phyloP scores from a whole-genome alignment of 2,113 vertebrate genomes.

The Mobula hypostoma region DNA sequence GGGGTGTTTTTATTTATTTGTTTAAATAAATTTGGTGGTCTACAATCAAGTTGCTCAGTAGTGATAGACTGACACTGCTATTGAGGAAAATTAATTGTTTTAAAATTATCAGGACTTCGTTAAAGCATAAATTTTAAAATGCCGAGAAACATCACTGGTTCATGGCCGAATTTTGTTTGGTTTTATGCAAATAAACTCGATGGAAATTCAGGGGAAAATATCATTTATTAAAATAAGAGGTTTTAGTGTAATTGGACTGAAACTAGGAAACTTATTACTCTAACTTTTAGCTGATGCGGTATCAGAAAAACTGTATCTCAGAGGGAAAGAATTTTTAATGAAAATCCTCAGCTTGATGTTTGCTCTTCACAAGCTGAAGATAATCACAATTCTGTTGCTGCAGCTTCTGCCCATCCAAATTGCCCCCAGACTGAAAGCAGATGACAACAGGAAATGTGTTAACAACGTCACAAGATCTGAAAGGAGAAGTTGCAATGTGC shows the following conservation, averaged over 20 bases:
- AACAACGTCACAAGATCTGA: not conserved
- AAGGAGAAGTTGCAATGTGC: slow-evolving; percentile 15
- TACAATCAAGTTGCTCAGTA: not conserved
- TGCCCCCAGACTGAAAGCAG: too few relatives aligned
- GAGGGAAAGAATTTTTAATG: not conserved
- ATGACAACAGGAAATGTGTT: not conserved
- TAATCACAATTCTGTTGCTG: not conserved
- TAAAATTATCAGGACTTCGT: not conserved
- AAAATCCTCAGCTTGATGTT: not conserved
- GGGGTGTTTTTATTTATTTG: not conserved
- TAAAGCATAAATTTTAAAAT: not conserved
- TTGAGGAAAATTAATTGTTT: not conserved
- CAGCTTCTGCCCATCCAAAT: not conserved
- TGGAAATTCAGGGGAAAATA: not conserved
- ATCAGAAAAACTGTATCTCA: not conserved
- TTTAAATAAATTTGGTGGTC: not conserved
- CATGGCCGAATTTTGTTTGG: not conserved
- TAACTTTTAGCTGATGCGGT: not conserved
- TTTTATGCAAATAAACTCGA: not conserved
- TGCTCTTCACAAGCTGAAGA: not conserved
- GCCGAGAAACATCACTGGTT: not conserved
- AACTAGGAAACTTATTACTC: not conserved
- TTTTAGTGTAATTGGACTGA: not conserved
- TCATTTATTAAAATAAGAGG: not conserved
- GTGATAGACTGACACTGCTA: not conserved